Evolutionary conservation across 2,113 vertebrate genomes (phyloP).

Genomic region (Heptranchias perlo): DNA sequence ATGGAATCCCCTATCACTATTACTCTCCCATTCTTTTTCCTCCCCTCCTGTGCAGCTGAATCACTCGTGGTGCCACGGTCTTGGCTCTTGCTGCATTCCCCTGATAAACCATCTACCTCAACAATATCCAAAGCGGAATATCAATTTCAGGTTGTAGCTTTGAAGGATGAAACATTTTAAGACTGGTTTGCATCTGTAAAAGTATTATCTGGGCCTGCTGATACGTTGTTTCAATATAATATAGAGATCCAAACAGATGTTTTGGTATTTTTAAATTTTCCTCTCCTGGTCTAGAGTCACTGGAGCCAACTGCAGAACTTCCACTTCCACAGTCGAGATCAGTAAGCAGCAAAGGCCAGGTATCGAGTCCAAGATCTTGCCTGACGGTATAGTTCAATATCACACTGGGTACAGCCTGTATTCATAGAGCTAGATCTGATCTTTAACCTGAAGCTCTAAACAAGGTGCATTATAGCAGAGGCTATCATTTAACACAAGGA

Average conservation of each 20-base stretch:
- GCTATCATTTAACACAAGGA: background rate
- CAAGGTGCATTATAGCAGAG: background rate
- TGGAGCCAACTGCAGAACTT: background rate
- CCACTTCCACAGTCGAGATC: background rate
- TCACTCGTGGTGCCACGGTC: too few relatives aligned
- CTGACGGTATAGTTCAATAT: background rate
- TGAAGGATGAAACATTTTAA: background rate
- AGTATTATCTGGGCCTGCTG: background rate
- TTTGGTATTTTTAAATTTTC: background rate
- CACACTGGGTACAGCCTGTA: background rate
- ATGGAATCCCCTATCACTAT: too few relatives aligned
- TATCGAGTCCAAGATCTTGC: too few relatives aligned
- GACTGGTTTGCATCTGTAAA: background rate
- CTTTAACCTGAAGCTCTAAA: background rate
- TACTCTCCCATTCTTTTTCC: too few relatives aligned
- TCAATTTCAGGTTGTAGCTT: background rate
- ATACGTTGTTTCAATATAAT: background rate
- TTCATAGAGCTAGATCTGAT: background rate
- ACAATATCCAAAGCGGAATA: too few relatives aligned
- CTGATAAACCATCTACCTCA: too few relatives aligned
- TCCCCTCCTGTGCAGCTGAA: too few relatives aligned
- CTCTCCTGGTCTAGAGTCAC: background rate
- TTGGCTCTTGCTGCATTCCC: too few relatives aligned
- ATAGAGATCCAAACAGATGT: background rate
- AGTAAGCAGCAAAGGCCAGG: background rate